Evolutionary conservation across 2,113 vertebrate genomes (phyloP), one percentile per base, ranked within the genome.

Genomic region (Gobius niger): DNA sequence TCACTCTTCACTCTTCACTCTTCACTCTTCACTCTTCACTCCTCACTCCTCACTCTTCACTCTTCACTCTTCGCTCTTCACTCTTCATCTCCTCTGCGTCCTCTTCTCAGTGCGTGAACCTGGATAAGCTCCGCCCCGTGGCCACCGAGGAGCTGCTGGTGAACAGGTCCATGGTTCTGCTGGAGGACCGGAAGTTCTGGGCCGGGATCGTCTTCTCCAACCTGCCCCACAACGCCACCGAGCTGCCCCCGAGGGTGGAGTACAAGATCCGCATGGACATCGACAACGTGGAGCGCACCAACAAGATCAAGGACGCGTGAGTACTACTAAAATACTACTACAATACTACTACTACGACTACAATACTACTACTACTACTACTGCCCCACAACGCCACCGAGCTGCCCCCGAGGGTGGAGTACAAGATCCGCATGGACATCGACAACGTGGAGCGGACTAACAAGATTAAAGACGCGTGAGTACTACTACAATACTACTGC

Each of bases 231-330:
- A 92, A 89, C 60, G 94, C 93, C 42, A 79, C 83, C 0, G 92
- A 94, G 47, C 92, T 99, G 9, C 96, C 97, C 14, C 80, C 85
- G 0, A 95, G 96, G 0, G 89, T 99, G 70, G 94, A 93, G 83
- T 99, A 98, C 89, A 99, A 98, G 88, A 97, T 99, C 84, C 95
- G 98, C 57, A 99, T 99, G 98, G 98, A 99, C 86, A 99, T 99
- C 1, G 98, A 99, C 90, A 99, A 96, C 0, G 98, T 99, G 71
- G 97, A 99, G 83, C 93, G 98, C 81, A 99, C 97, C 41, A 99
- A 99, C 74, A 99, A 99, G 88, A 99, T 98, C 85, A 99, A 96
- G 88, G 98, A 99, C n/a, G 95, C 91, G 98, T 99, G 84, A 88
- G 90, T 11, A 51, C 15, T n/a, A 15, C 50, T 9, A 5, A 0